A percentile compares a stretch with the other conserved stretches of the same genome.
Evolutionary conservation across 2,113 vertebrate species (phyloP).

Genomic region (Apaloderma vittatum): DNA sequence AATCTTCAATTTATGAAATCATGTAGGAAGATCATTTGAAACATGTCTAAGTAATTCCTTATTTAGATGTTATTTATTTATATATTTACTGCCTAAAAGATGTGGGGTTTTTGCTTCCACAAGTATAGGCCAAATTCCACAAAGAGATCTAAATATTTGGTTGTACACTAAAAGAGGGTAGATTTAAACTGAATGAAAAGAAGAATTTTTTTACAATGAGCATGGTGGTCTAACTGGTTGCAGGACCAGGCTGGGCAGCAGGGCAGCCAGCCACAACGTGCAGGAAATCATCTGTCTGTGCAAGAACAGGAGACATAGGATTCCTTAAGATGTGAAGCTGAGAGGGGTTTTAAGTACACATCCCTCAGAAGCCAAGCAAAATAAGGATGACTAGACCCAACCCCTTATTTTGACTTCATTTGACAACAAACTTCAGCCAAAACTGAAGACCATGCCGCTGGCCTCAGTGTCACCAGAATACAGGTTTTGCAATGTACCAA

Average conservation of each 20-base stretch:
- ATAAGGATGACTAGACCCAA: neutral
- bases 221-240: neutral
- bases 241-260: neutral
- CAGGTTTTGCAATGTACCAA: neutral
- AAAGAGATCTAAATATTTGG: neutral
- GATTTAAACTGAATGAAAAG: neutral
- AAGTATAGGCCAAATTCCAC: neutral
- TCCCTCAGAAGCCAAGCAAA: neutral
- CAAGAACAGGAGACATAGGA: fast-evolving
- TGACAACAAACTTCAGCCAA: neutral
- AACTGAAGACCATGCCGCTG: neutral
- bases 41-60: neutral
- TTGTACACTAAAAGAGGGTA: neutral
- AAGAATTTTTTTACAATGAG: too few species aligned
- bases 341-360: neutral
- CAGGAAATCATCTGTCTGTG: fast-evolving
- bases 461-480: neutral
- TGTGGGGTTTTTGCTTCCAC: neutral
- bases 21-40: neutral
- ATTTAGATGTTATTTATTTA: neutral
- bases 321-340: neutral
- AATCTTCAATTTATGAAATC: neutral
- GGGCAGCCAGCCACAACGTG: too few species aligned
- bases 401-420: neutral
- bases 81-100: neutral